These are phyloP conservation scores for Anguilla japonica DNA, from an alignment of 2,113 vertebrate species.

Conservation along the genomic window DNA sequence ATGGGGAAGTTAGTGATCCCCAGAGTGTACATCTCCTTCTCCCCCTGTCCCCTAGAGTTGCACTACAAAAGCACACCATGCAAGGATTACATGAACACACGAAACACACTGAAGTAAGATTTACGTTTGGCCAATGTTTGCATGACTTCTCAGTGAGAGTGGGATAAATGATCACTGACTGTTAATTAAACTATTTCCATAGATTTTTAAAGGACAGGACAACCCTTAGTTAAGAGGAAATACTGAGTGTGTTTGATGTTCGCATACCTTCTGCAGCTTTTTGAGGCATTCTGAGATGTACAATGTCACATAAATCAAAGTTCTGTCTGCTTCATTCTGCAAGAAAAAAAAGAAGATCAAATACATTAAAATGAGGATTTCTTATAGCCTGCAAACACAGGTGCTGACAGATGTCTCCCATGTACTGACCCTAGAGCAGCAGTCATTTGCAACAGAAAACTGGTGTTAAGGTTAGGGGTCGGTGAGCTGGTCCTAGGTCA, in stretches of 20 bases:
- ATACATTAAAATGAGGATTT: background rate
- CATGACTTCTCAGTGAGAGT: too few relatives aligned
- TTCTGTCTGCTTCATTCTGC: constrained; percentile 97
- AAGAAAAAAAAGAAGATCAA: constrained; percentile 39
- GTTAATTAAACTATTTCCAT: too few relatives aligned
- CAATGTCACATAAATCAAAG: constrained; percentile 93
- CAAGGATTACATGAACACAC: too few relatives aligned
- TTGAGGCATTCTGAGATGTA: constrained; percentile 99
- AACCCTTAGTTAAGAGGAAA: background rate
- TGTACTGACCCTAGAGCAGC: background rate
- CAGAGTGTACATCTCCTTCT: constrained; percentile 98
- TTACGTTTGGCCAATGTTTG: too few relatives aligned
- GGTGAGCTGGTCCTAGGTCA: too few relatives aligned
- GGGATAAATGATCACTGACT: background rate
- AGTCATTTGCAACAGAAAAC: background rate
- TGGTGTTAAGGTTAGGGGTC: background rate
- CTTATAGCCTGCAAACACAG: background rate
- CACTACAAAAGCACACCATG: constrained; percentile 71
- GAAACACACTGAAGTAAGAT: too few relatives aligned
- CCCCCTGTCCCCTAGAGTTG: constrained; percentile 91
- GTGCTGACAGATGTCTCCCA: background rate
- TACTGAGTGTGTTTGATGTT: background rate
- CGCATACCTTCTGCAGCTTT: constrained; percentile 91
- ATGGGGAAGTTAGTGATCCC: constrained; percentile 97
- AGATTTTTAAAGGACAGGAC: too few relatives aligned